Evolutionary conservation across 1,140 invertebrate species (phyloP), one percentile per base, ranked within the genome.

Genomic region (Euwallacea fornicatus): DNA sequence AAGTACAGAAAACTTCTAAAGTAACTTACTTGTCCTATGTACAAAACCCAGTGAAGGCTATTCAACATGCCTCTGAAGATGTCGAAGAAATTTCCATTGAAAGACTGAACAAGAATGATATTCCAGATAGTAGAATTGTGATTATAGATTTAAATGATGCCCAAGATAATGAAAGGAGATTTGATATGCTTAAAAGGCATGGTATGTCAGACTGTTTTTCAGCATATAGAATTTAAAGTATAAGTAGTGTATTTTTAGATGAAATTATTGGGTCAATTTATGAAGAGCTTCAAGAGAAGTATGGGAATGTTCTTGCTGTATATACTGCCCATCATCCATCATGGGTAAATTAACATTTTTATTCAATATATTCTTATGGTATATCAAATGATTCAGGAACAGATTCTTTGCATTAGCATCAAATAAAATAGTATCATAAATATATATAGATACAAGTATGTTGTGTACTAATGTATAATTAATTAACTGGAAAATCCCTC

Each of bases 141-240:
- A 78, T 85, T 66, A 76, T 85, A 13, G 77, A 79, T 73, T 79
- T 85, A 21, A 78, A 84, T 77, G 81, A 81, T 72, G 79, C 78
- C 54, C 73, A 76, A 42, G 78, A 84, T 59, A 77, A 79, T 66
- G 81, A 81, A 61, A 74, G 73, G 43, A 67, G 80, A 64, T 74
- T 66, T 54, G 74, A 79, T 61, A 79, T 81, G 77, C 75, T 85
- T 46, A 79, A 81, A 76, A 75, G 82, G 65, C 84, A 85, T 78
- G 83, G 84, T 85, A 77, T 74, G 61, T 62, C 4, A 33, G 21
- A 33, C 21, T 2, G 21, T 33, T 33, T 33, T 4, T 4, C 21
- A 33, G 21, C 21, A 33, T 33, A 33, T 33, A 33, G 21, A 16
- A 11, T 59, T 15, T 59, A 16, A 59, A 16, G 4, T 33, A 33